These are phyloP conservation scores for Elysia crispata DNA, from an alignment of 2,888 invertebrate species.

Conservation along the genomic window DNA sequence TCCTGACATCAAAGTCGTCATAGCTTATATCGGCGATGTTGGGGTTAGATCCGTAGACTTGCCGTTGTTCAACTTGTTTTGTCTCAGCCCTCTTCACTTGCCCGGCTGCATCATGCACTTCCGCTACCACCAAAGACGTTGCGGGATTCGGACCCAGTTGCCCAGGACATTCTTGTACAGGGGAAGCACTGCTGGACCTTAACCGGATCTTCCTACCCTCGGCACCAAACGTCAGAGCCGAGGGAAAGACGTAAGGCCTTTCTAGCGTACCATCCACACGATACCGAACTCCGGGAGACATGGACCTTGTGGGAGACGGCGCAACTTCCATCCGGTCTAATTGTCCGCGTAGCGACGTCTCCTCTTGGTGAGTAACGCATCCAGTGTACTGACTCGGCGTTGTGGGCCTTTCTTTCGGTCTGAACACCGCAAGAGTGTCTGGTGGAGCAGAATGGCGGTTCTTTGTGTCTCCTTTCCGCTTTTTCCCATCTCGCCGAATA, in stretches of 20 bases:
- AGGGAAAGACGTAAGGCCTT: slow-evolving; percentile 44
- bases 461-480: background rate
- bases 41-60: too few species aligned
- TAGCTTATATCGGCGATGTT: background rate
- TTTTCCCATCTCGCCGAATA: background rate
- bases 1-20: slow-evolving; percentile 22
- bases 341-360: too few species aligned
- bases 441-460: slow-evolving; percentile 31
- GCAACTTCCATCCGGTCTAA: too few species aligned
- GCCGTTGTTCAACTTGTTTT: too few species aligned
- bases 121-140: slow-evolving; percentile 14
- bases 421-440: background rate
- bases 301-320: background rate
- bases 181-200: background rate
- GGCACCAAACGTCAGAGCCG: slow-evolving; percentile 39
- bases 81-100: background rate
- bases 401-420: background rate
- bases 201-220: slow-evolving; percentile 32
- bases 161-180: background rate
- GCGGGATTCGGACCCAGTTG: background rate
- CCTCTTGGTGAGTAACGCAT: too few species aligned
- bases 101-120: slow-evolving; percentile 23
- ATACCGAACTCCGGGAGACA: slow-evolving; percentile 22
- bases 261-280: slow-evolving; percentile 43
- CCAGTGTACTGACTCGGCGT: too few species aligned